phyloP scores from a whole-genome alignment of 2,888 invertebrate species.

The Lithodes maja region DNA sequence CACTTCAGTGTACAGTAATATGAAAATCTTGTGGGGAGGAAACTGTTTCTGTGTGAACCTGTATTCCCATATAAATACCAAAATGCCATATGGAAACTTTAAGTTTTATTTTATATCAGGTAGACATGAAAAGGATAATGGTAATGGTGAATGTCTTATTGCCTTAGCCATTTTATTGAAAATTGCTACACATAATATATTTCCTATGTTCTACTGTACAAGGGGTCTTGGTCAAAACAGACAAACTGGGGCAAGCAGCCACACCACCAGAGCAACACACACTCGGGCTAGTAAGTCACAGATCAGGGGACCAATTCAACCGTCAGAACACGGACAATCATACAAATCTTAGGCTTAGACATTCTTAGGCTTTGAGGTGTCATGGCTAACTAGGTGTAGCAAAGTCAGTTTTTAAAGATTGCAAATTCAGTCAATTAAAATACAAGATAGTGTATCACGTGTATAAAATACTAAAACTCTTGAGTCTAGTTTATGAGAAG shows the following conservation, averaged over 20 bases:
- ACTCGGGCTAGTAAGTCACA: constrained; percentile 41
- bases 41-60: neutral
- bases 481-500: neutral
- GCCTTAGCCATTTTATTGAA: constrained; percentile 69
- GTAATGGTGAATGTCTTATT: constrained; percentile 58
- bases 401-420: constrained; percentile 30
- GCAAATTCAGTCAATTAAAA: constrained; percentile 45
- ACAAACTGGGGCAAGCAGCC: constrained; percentile 60
- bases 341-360: neutral
- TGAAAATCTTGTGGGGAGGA: neutral
- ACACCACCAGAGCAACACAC: constrained; percentile 65
- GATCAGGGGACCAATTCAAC: constrained; percentile 24
- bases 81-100: neutral
- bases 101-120: neutral
- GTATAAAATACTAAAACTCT: constrained; percentile 13
- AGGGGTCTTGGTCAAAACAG: constrained; percentile 66
- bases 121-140: constrained; percentile 49
- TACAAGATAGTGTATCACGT: constrained; percentile 11
- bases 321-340: neutral
- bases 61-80: neutral
- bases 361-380: constrained; percentile 39
- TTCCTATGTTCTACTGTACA: constrained; percentile 69
- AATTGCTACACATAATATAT: constrained; percentile 70
- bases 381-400: constrained; percentile 28
- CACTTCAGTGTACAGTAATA: constrained; percentile 7